phyloP scores from a whole-genome alignment of 2,888 invertebrate species.

The Watsonalla cultraria region DNA sequence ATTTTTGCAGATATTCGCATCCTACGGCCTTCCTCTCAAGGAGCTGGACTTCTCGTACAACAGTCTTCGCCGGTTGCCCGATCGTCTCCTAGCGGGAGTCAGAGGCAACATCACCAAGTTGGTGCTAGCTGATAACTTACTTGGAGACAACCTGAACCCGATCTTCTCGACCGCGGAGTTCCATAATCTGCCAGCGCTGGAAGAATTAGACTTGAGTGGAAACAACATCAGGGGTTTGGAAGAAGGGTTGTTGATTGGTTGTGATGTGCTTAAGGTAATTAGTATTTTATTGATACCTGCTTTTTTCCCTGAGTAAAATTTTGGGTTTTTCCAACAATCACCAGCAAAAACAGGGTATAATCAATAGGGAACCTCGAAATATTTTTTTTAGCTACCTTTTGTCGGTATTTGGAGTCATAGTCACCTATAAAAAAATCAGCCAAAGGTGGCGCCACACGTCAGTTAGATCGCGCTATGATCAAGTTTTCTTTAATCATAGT shows the following conservation, averaged over 20 bases:
- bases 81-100: conserved; percentile 84
- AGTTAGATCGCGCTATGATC: too few relatives aligned
- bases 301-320: background rate
- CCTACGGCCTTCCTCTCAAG: conserved; percentile 84
- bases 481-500: too few relatives aligned
- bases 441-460: too few relatives aligned
- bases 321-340: too few relatives aligned
- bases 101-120: conserved; percentile 83
- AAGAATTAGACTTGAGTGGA: conserved; percentile 86
- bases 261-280: conserved; percentile 83
- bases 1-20: conserved; percentile 80
- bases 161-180: conserved; percentile 93
- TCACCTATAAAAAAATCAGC: too few relatives aligned
- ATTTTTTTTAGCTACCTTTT: too few relatives aligned
- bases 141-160: conserved; percentile 93
- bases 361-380: too few relatives aligned
- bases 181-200: conserved; percentile 84
- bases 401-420: too few relatives aligned
- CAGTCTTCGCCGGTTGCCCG: conserved; percentile 87
- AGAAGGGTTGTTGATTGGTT: conserved; percentile 91
- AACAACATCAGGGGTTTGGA: conserved; percentile 91
- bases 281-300: conserved; percentile 6
- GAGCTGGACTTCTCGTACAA: conserved; percentile 91
- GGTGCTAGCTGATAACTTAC: conserved; percentile 87
- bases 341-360: too few relatives aligned